A percentile compares a stretch with the other conserved stretches of the same genome.
phyloP scores from a whole-genome alignment of 2,797 vertebrate species.

The Acanthis flammea region DNA sequence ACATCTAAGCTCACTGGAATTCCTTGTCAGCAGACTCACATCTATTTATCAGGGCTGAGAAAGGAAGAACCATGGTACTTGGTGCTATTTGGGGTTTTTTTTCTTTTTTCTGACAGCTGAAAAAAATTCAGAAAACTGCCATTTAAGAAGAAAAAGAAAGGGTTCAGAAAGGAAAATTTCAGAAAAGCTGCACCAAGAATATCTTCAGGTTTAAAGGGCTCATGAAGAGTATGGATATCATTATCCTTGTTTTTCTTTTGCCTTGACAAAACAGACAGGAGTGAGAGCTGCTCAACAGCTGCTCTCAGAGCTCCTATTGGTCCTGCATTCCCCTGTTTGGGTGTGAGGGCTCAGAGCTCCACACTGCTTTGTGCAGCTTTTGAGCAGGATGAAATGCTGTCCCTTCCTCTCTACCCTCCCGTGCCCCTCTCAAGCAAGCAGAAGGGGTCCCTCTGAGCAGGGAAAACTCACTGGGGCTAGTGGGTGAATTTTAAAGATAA shows the following conservation, averaged over 20 bases:
- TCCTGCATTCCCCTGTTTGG: rapidly evolving
- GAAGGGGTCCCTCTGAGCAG: not conserved
- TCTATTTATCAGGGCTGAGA: not conserved
- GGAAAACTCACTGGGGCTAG: not conserved
- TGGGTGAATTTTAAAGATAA: not conserved
- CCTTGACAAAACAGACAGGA: not conserved
- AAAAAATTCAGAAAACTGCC: not conserved
- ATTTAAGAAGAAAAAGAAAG: not conserved
- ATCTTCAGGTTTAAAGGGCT: not conserved
- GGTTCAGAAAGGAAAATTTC: not conserved
- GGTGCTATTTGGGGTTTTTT: not conserved
- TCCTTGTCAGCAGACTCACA: not conserved
- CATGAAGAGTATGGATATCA: not conserved
- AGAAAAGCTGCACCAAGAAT: not conserved
- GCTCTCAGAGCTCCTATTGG: not conserved
- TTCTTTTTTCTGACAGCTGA: not conserved
- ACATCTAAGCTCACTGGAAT: not conserved
- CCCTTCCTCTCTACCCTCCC: not conserved
- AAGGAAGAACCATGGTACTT: not conserved
- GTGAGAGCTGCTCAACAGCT: not conserved
- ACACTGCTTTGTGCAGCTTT: not conserved
- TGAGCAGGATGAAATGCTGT: not conserved
- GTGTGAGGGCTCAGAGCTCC: not conserved
- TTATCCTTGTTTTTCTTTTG: not conserved
- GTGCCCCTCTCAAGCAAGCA: not conserved